These are phyloP conservation scores for Aleiodes alternator DNA, from an alignment of 2,888 invertebrate genomes.

Conservation along the genomic window DNA sequence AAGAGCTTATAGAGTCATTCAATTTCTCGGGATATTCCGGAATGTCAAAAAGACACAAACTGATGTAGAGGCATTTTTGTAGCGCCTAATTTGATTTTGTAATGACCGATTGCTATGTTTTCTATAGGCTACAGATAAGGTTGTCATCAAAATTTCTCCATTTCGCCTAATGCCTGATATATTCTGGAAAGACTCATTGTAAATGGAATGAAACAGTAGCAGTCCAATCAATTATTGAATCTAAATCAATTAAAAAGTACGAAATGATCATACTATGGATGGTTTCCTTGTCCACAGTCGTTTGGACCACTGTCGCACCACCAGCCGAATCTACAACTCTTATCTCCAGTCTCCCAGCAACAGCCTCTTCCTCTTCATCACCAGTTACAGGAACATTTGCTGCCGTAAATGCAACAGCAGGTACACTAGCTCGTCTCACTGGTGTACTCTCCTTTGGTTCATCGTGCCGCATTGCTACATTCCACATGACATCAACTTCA, in stretches of 20 bases:
- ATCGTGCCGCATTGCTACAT: slow-evolving; percentile 81
- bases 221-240: no score
- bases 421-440: slow-evolving; percentile 71
- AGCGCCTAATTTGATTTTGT: no score
- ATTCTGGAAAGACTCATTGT: no score
- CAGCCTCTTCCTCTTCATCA: slow-evolving; percentile 78
- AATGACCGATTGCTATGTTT: no score
- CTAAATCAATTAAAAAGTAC: not conserved
- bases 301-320: slow-evolving; percentile 72
- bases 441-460: slow-evolving; percentile 64
- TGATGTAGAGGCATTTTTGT: no score
- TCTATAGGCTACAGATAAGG: no score
- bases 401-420: slow-evolving; percentile 68
- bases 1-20: no score
- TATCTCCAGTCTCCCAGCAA: slow-evolving; percentile 89
- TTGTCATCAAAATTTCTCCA: no score
- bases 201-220: no score
- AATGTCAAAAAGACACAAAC: no score
- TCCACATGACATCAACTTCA: slow-evolving; percentile 89
- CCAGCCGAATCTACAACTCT: slow-evolving; percentile 78
- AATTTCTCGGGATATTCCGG: no score
- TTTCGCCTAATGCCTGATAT: no score
- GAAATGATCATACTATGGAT: slow-evolving; percentile 65
- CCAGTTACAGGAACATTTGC: slow-evolving; percentile 64
- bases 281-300: slow-evolving; percentile 72